These are phyloP conservation scores for Botrylloides violaceus DNA, from an alignment of 23 tunicate species.

Conservation along the genomic window DNA sequence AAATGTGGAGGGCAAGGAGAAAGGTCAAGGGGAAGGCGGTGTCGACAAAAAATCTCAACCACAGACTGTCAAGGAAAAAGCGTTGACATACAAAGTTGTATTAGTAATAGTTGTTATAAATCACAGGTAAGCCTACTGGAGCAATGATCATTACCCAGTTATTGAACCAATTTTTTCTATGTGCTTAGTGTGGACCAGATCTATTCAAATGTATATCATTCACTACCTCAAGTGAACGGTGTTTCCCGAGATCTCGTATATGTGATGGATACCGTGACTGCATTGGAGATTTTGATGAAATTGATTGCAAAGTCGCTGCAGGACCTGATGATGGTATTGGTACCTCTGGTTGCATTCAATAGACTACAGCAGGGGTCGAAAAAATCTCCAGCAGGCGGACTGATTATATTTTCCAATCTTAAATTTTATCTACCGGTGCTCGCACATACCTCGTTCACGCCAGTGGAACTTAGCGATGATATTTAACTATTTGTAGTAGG, in stretches of 20 bases:
- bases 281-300: slow-evolving; percentile 56
- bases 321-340: slow-evolving; percentile 73
- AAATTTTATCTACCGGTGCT: too few species aligned
- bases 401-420: too few species aligned
- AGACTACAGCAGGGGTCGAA: too few species aligned
- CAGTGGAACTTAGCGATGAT: too few species aligned
- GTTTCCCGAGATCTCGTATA: slow-evolving; percentile 26
- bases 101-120: background rate
- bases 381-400: too few species aligned
- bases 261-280: slow-evolving; percentile 80
- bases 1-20: slow-evolving; percentile 26
- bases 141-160: too few species aligned
- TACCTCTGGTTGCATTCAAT: too few species aligned
- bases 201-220: slow-evolving; percentile 5
- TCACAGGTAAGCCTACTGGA: background rate
- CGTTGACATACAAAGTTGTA: slow-evolving; percentile 27
- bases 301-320: slow-evolving; percentile 31
- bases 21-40: slow-evolving; percentile 34
- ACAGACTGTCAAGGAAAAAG: slow-evolving; percentile 30
- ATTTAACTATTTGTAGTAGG: too few species aligned
- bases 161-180: too few species aligned
- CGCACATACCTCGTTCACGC: too few species aligned
- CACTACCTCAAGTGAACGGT: background rate
- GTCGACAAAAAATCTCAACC: slow-evolving; percentile 15
- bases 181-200: slow-evolving; percentile 1